Conservation (phyloP, 2,113 vertebrate species). For the Stegostoma tigrinum region DNA sequence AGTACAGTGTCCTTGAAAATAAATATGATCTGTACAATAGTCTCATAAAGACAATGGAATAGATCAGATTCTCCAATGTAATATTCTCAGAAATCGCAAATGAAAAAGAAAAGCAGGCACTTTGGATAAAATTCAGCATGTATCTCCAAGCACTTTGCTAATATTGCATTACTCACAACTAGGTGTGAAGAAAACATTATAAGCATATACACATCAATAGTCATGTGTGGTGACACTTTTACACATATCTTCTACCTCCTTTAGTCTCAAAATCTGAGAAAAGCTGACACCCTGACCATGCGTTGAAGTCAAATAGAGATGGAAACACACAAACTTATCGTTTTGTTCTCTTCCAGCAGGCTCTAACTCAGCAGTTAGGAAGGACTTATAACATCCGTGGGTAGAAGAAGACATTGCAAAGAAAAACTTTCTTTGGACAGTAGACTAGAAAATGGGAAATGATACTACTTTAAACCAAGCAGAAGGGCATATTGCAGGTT, state of each 20-base stretch:
- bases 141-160: neutral
- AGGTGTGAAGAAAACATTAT: neutral
- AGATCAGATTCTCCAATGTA: neutral
- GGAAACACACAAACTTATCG: neutral
- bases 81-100: neutral
- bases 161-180: neutral
- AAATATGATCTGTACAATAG: neutral
- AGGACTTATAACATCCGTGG: neutral
- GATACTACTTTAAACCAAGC: too few relatives aligned
- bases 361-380: neutral
- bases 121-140: neutral
- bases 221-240: neutral
- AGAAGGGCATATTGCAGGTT: too few relatives aligned
- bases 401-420: neutral
- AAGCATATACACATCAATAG: neutral
- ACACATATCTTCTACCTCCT: neutral
- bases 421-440: too few relatives aligned
- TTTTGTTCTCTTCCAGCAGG: neutral
- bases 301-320: neutral
- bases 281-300: neutral
- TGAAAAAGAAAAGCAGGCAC: neutral
- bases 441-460: too few relatives aligned
- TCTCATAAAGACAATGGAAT: neutral
- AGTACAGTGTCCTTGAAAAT: neutral
- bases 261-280: neutral